These are phyloP conservation scores for Sinonovacula constricta DNA, from an alignment of 1,140 invertebrate species.

Conservation along the genomic window DNA sequence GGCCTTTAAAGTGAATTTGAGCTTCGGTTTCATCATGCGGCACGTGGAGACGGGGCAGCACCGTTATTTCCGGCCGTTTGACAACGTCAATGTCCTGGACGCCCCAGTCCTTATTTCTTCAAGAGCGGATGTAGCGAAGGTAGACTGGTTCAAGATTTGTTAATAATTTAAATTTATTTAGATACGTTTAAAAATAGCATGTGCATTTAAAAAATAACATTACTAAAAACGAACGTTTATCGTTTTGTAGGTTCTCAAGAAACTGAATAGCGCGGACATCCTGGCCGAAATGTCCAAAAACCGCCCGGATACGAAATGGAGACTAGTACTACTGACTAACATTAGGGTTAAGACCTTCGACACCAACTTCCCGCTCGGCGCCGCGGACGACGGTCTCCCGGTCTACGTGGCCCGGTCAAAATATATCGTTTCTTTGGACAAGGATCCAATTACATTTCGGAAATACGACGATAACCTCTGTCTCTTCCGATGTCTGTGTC, in stretches of 20 bases:
- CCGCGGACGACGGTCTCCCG: conserved; percentile 3
- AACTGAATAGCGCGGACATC: background rate
- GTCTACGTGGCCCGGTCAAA: background rate
- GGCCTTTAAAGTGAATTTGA: conserved; percentile 6
- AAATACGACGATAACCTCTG: conserved; percentile 42
- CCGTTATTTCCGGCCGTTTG: background rate
- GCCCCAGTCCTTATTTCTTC: background rate
- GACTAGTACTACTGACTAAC: conserved; percentile 20
- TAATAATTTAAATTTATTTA: background rate
- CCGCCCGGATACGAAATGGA: conserved; percentile 29
- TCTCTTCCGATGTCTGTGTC: conserved; percentile 25
- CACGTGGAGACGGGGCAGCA: conserved; percentile 1
- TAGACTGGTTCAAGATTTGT: background rate
- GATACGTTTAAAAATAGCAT: background rate
- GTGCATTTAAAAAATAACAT: background rate
- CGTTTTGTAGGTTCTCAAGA: conserved; percentile 3
- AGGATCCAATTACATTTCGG: background rate
- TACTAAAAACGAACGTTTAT: background rate
- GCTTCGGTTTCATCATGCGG: conserved; percentile 8
- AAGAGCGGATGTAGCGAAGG: background rate
- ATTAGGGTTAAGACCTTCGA: conserved; percentile 1
- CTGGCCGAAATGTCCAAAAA: conserved; percentile 7
- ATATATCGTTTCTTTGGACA: conserved; percentile 2
- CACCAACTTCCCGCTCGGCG: conserved; percentile 12
- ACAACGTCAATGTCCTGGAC: conserved; percentile 12